These are phyloP conservation scores for Echinometra lucunter DNA, from an alignment of 53 echinoderm and acorn worm species.

Conservation along the genomic window DNA sequence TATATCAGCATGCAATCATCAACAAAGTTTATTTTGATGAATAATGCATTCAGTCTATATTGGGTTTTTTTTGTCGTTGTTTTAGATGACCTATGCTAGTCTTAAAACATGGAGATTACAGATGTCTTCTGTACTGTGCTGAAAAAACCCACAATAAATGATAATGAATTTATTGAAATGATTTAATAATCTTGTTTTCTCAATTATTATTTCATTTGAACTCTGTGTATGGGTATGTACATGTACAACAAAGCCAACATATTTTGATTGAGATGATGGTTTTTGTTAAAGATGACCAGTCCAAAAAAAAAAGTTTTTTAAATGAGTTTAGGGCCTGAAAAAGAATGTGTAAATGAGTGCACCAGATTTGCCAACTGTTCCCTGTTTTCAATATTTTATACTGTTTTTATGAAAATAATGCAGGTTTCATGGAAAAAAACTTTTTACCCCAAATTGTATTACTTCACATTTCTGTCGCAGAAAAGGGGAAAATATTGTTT, in stretches of 20 bases:
- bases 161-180: background rate
- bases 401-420: no score
- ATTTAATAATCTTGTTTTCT: background rate
- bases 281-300: background rate
- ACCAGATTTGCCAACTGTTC: no score
- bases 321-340: no score
- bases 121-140: background rate
- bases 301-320: no score
- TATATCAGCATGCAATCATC: slow-evolving; percentile 48
- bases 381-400: no score
- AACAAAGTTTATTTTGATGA: slow-evolving; percentile 43
- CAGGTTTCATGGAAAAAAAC: no score
- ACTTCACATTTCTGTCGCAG: no score
- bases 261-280: background rate
- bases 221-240: background rate
- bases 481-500: no score
- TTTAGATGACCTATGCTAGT: background rate
- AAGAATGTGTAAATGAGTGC: no score
- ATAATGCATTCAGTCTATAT: background rate
- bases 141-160: background rate
- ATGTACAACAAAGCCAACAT: no score
- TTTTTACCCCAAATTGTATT: no score
- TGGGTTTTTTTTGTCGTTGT: background rate
- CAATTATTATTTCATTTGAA: background rate
- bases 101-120: background rate